These are phyloP conservation scores for Ficedula albicollis DNA, from an alignment of 2,797 vertebrate genomes.

Conservation along the genomic window DNA sequence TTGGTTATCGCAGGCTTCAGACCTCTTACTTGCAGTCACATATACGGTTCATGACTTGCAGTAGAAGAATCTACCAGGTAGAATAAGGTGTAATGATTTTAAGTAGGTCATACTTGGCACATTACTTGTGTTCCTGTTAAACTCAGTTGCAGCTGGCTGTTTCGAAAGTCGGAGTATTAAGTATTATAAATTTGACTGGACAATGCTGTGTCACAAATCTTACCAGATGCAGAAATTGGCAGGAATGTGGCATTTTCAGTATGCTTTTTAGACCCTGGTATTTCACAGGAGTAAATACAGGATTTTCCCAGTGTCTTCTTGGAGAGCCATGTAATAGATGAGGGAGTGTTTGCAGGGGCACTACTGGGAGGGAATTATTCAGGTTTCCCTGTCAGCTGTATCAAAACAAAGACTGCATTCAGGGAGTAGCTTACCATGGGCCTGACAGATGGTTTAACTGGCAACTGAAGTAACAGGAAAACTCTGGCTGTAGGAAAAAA, in stretches of 20 bases:
- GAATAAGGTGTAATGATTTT: background rate
- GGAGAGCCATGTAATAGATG: background rate
- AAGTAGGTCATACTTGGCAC: background rate
- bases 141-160: background rate
- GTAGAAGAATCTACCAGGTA: background rate
- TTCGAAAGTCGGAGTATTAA: background rate
- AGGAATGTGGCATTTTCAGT: background rate
- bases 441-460: background rate
- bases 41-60: fast-evolving
- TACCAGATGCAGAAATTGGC: background rate
- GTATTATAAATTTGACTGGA: background rate
- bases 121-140: background rate
- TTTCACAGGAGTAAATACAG: background rate
- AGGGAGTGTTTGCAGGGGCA: background rate
- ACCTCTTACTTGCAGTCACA: background rate
- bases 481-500: background rate
- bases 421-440: background rate
- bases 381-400: background rate
- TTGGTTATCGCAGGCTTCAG: background rate
- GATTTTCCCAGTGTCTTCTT: background rate
- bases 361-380: background rate
- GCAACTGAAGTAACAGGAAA: background rate
- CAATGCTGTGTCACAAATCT: background rate
- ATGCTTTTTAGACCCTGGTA: background rate
- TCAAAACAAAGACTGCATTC: background rate